Conservation (phyloP, 2,888 invertebrate genomes). For the Smittia sp. region DNA sequence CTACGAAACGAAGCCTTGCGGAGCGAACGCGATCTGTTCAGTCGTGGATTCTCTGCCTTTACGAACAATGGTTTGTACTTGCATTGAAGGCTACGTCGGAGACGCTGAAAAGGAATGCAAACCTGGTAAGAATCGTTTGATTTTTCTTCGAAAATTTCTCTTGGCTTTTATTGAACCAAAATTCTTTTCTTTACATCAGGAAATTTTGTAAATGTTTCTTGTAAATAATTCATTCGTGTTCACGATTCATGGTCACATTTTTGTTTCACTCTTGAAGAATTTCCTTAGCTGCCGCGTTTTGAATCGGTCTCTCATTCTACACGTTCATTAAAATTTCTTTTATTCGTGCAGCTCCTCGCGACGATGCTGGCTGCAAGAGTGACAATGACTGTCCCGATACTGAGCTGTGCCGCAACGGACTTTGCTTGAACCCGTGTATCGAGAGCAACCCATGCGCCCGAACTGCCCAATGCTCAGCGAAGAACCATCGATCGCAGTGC, state of each 20-base stretch:
- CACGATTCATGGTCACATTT: conserved; percentile 3
- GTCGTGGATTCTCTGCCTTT: conserved; percentile 83
- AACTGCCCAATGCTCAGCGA: conserved; percentile 73
- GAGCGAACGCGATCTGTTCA: conserved; percentile 74
- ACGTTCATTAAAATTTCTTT: not conserved
- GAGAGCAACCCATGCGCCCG: conserved; percentile 69
- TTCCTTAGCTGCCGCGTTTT: not conserved
- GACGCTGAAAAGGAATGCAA: conserved; percentile 83
- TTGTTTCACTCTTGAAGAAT: conserved; percentile 46
- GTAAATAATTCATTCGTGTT: conserved; percentile 33
- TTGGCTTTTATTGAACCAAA: not conserved
- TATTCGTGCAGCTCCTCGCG: conserved; percentile 2
- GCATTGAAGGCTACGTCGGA: conserved; percentile 76
- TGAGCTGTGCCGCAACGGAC: conserved; percentile 68
- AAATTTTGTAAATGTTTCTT: conserved; percentile 12
- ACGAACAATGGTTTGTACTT: conserved; percentile 84
- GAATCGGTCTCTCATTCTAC: too few species aligned
- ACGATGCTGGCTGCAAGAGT: conserved; percentile 63
- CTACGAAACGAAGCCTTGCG: conserved; percentile 72
- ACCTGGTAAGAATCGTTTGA: conserved; percentile 61
- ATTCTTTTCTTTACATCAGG: not conserved
- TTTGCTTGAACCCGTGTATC: conserved; percentile 75
- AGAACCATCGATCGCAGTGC: conserved; percentile 74
- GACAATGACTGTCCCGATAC: conserved; percentile 70
- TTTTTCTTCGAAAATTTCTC: not conserved